Evolutionary conservation across 2,888 invertebrate species (phyloP).

Genomic region (Lottia gigantea): DNA sequence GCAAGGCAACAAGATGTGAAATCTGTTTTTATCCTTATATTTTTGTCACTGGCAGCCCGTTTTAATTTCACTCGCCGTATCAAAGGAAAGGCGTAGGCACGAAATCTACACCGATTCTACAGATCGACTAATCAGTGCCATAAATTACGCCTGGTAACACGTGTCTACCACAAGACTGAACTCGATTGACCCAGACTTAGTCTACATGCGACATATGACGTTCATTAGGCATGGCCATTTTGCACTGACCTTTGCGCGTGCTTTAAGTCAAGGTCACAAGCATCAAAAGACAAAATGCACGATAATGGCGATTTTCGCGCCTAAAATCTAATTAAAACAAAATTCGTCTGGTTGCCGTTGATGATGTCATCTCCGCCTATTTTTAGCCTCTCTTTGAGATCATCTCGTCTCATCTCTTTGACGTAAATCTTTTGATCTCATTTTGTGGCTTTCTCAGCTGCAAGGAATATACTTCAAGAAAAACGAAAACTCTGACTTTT

Average conservation of each 20-base stretch:
- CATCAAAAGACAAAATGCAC: background rate
- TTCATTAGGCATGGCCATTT: background rate
- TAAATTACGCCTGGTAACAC: background rate
- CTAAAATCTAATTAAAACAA: background rate
- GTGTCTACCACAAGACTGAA: background rate
- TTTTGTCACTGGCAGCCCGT: background rate
- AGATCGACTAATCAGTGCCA: background rate
- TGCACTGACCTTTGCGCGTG: background rate
- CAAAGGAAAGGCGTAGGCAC: slow-evolving; percentile 4
- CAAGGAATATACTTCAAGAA: no score
- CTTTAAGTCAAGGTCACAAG: slow-evolving; percentile 1
- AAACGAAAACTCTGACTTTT: no score
- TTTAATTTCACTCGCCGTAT: background rate
- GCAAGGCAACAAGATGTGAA: no score
- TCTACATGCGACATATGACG: background rate
- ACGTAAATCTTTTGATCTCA: no score
- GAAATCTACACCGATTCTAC: background rate
- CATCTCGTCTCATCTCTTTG: background rate
- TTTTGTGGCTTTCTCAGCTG: no score
- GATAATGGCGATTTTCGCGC: slow-evolving; percentile 7
- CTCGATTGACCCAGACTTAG: slow-evolving; percentile 1
- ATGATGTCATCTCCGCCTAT: background rate
- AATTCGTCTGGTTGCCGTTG: background rate
- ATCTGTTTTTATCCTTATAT: no score
- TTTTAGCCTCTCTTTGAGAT: slow-evolving; percentile 1